Percentiles rank a stretch among this genome's conserved stretches.
Conservation (phyloP, 2,797 vertebrate genomes). For the Chanos chanos region DNA sequence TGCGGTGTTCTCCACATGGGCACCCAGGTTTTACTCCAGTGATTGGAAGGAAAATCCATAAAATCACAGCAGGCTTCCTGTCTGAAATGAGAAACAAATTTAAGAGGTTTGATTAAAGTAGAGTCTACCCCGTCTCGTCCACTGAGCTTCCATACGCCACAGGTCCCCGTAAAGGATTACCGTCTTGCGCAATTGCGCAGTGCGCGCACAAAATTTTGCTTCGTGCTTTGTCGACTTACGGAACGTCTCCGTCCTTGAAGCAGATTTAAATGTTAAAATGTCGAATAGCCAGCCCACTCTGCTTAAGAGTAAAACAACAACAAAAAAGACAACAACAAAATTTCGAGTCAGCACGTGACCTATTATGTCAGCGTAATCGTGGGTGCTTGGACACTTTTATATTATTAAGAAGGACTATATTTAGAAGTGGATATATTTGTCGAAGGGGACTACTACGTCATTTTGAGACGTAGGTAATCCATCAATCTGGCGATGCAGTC, state of each 20-base stretch:
- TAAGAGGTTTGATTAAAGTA: background rate
- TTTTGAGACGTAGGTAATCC: constrained; percentile 6
- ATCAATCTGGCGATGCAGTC: constrained; percentile 4
- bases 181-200: constrained; percentile 66
- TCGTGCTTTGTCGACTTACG: constrained; percentile 8
- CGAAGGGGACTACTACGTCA: constrained; percentile 31
- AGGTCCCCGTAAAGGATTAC: constrained; percentile 32
- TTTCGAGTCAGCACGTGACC: constrained; percentile 18
- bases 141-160: constrained; percentile 9
- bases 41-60: constrained; percentile 56
- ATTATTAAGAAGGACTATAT: constrained; percentile 11
- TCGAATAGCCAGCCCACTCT: constrained; percentile 21
- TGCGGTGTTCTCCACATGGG: constrained; percentile 63
- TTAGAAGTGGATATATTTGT: constrained; percentile 29
- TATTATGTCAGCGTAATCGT: constrained; percentile 13
- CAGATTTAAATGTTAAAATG: constrained; percentile 36
- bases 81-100: constrained; percentile 21
- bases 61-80: constrained; percentile 46
- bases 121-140: background rate
- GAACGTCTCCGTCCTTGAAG: constrained; percentile 25
- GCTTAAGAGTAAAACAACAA: too few relatives aligned
- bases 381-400: background rate
- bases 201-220: background rate
- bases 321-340: constrained; percentile 14
- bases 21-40: constrained; percentile 53